Evolutionary conservation across 1,140 invertebrate species (phyloP), one percentile per base, ranked within the genome.

Genomic region (Hylyphantes graminicola): DNA sequence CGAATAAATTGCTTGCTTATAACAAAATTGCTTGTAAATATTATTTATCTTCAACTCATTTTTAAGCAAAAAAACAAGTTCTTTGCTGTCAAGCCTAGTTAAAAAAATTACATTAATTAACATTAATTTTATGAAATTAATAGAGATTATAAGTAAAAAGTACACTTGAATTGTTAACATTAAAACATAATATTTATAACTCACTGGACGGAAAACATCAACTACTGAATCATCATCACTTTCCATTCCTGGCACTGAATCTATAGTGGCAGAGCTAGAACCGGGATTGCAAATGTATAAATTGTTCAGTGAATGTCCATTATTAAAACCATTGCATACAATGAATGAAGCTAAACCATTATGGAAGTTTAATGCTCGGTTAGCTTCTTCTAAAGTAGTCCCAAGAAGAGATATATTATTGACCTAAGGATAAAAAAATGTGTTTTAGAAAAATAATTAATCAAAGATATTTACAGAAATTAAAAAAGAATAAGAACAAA

Each of bases 361-460:
- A 48, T 21, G 19, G 57, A 53, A 74, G 57, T 96, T 92, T 65
- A 98, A 91, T 75, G 95, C 93, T 88, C 95, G 94, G 15, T 98
- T 97, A 61, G 97, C 97, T 90, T 99, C 97, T 87, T 96, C 94
- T 91, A 99, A 97, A 67, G 95, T 95, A 48, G 95, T 95, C 72
- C 97, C 98, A 50, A 99, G 90, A 63, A 99, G 90, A 35, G 96
- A 65, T 35, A 65, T 13, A 65, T 57, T 65, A 50, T 13, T 57
- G 54, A 83, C 59, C 80, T 83, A 75, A 17, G 65, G 17, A 78
- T 13, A 74, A 35, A 35, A 35, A 35, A 35, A 35, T n/a, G 54
- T 55, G 15, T 13, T 21, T n/a, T 48, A 21, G n/a, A 70, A 53
- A 53, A 35, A 35, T 35, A 35, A 15, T 13, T n/a, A 50, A 68